These are phyloP conservation scores for Lutjanus campechanus DNA, from an alignment of 2,797 vertebrate species.

Conservation along the genomic window DNA sequence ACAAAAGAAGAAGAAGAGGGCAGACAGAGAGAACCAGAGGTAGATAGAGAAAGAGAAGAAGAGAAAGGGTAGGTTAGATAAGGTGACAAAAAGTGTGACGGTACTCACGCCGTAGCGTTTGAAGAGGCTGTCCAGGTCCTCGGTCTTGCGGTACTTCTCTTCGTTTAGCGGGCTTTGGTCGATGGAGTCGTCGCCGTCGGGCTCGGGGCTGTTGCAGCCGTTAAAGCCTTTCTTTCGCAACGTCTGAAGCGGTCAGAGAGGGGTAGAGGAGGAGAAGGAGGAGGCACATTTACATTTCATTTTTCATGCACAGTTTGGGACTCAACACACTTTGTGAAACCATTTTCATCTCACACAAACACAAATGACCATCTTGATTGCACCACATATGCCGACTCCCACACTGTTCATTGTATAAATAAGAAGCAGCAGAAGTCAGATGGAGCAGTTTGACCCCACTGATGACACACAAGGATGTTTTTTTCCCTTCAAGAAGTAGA, in stretches of 20 bases:
- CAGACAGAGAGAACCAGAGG: conserved; percentile 51
- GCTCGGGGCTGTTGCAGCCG: conserved; percentile 99
- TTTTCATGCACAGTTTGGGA: conserved; percentile 47
- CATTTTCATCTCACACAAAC: conserved; percentile 33
- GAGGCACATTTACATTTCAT: conserved; percentile 69
- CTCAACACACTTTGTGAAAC: conserved; percentile 12
- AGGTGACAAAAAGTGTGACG: conserved; percentile 67
- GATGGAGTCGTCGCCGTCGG: conserved; percentile 96
- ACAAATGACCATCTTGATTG: conserved; percentile 28
- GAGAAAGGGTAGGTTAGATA: conserved; percentile 78
- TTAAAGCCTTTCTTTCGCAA: conserved; percentile 99
- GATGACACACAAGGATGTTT: conserved; percentile 15
- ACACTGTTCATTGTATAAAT: conserved; percentile 41
- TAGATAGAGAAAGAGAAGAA: conserved; percentile 65
- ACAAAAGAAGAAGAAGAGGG: conserved; percentile 48
- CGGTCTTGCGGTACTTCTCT: conserved; percentile 95
- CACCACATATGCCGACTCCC: conserved; percentile 34
- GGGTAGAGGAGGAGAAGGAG: conserved; percentile 60
- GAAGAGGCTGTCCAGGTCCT: conserved; percentile 98
- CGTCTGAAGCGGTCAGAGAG: conserved; percentile 88
- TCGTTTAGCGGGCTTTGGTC: conserved; percentile 98
- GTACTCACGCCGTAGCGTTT: conserved; percentile 98
- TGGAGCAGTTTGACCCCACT: conserved; percentile 47
- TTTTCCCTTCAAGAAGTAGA: conserved; percentile 23
- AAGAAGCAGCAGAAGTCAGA: conserved; percentile 41